Percentiles rank a stretch among this genome's conserved stretches.
These are phyloP conservation scores for Laticauda colubrina DNA, from an alignment of 2,113 vertebrate genomes.

Conservation along the genomic window DNA sequence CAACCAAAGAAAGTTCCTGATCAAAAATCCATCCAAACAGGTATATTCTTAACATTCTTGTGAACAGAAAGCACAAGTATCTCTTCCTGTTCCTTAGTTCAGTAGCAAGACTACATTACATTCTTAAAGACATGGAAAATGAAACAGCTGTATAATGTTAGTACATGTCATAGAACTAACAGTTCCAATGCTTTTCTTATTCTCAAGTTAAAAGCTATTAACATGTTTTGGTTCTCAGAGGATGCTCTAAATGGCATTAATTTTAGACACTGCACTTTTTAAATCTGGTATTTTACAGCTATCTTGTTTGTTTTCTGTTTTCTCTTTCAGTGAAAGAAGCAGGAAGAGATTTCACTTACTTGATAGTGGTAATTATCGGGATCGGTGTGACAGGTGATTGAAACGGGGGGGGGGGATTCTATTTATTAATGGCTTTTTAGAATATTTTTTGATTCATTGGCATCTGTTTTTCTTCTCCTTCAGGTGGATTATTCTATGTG, in stretches of 20 bases:
- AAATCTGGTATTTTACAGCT: background rate
- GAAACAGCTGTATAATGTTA: background rate
- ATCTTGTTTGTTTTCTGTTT: slow-evolving; percentile 31
- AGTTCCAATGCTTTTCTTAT: background rate
- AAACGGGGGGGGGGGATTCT: background rate
- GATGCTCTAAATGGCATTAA: background rate
- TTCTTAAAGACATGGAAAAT: background rate
- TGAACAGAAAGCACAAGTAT: background rate
- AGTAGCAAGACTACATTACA: background rate
- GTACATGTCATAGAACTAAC: background rate
- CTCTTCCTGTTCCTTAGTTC: background rate
- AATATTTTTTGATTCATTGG: slow-evolving; percentile 24
- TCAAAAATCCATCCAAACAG: background rate
- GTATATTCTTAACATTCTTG: background rate
- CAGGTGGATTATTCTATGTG: slow-evolving; percentile 90
- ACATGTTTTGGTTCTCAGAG: background rate
- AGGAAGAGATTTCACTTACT: slow-evolving; percentile 88
- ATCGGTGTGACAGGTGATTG: slow-evolving; percentile 86
- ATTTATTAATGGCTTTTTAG: background rate
- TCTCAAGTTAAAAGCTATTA: background rate
- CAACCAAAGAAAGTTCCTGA: background rate
- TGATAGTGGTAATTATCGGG: slow-evolving; percentile 87
- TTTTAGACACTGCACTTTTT: background rate
- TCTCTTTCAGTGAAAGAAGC: slow-evolving; percentile 84
- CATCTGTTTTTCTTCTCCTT: slow-evolving; percentile 47